Evolutionary conservation across 92 coral and sea anemone genomes (phyloP).

Genomic region (Palythoa grandis): DNA sequence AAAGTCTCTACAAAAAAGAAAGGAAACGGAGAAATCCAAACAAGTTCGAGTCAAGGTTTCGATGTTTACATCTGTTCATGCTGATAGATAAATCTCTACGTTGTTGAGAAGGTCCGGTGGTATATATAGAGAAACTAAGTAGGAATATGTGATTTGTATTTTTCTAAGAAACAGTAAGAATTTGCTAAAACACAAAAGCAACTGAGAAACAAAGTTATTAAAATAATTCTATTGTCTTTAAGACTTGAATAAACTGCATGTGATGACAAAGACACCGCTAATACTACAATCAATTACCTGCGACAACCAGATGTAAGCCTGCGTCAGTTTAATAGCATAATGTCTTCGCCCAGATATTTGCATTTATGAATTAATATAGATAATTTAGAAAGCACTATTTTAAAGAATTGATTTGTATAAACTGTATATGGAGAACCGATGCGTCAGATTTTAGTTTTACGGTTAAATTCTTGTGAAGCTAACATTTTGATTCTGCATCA

Average conservation of each 20-base stretch:
- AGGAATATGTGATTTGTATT: background rate
- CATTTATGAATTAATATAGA: background rate
- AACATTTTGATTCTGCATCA: too few relatives aligned
- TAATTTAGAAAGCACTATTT: background rate
- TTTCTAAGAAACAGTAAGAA: background rate
- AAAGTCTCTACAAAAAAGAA: too few relatives aligned
- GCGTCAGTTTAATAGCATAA: slow-evolving; percentile 15
- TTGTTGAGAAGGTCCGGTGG: too few relatives aligned
- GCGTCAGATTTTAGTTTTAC: background rate
- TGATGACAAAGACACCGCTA: slow-evolving; percentile 39
- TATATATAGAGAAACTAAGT: background rate
- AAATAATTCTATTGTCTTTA: slow-evolving; percentile 37
- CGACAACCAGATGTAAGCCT: slow-evolving; percentile 22
- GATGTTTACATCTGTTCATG: too few relatives aligned
- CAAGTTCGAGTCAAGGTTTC: too few relatives aligned
- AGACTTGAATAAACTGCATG: slow-evolving; percentile 29
- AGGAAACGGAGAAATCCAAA: too few relatives aligned
- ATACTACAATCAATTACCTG: background rate
- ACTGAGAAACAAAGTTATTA: slow-evolving; percentile 19
- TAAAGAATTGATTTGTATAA: too few relatives aligned
- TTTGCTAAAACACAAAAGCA: background rate
- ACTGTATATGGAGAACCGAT: too few relatives aligned
- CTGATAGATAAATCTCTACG: too few relatives aligned
- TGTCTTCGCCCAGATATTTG: background rate
- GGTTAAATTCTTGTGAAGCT: background rate